Percentiles rank a stretch among this genome's conserved stretches.
phyloP scores from a whole-genome alignment of 2,113 vertebrate species.

The Campylorhamphus procurvoides region DNA sequence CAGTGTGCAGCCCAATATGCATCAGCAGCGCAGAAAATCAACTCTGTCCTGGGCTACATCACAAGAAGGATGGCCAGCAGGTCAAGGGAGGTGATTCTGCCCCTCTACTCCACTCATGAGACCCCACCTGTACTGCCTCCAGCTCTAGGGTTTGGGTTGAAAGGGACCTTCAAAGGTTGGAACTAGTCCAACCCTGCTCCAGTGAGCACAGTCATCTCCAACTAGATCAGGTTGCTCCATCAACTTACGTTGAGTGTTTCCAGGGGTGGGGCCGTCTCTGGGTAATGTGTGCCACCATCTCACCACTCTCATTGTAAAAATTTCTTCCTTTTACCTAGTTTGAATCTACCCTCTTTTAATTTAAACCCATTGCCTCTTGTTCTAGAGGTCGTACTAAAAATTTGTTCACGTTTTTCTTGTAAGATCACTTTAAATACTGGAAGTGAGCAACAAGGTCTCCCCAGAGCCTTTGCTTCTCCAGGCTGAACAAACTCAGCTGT shows the following conservation, averaged over 20 bases:
- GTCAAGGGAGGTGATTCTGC: neutral
- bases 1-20: neutral
- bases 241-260: neutral
- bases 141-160: neutral
- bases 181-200: neutral
- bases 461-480: neutral
- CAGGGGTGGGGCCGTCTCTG: neutral
- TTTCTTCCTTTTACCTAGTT: neutral
- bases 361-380: neutral
- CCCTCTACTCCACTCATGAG: neutral
- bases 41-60: neutral
- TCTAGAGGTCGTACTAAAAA: neutral
- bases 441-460: rapidly evolving
- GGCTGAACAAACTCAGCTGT: neutral
- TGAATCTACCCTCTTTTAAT: neutral
- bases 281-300: neutral
- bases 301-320: neutral
- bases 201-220: neutral
- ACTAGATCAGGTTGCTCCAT: neutral
- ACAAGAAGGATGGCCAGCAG: neutral
- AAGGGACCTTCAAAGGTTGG: neutral
- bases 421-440: neutral
- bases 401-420: neutral
- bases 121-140: neutral
- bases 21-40: neutral